Evolutionary conservation across 2,888 invertebrate species (phyloP).

Genomic region (Dryocosmus kuriphilus): DNA sequence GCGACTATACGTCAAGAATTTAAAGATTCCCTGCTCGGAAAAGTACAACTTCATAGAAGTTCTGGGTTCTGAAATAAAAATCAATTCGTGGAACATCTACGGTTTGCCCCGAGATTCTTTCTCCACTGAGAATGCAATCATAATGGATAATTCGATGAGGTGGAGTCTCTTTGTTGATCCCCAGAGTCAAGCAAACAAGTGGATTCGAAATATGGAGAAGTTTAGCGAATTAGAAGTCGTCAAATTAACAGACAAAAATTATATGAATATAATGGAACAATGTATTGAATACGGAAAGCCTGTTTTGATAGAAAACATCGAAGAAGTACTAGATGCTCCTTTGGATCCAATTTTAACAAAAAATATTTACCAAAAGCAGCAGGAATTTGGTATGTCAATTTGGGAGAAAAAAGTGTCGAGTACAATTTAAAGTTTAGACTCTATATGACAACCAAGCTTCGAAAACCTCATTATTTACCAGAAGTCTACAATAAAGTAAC

Average conservation of each 20-base stretch:
- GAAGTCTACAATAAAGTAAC: slow-evolving; percentile 91
- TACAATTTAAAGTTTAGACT: slow-evolving; percentile 87
- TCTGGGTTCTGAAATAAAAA: slow-evolving; percentile 91
- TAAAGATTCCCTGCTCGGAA: slow-evolving; percentile 88
- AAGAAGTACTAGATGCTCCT: slow-evolving; percentile 88
- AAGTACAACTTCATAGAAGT: slow-evolving; percentile 86
- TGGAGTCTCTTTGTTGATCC: slow-evolving; percentile 92
- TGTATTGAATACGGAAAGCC: slow-evolving; percentile 88
- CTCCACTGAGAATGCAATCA: slow-evolving; percentile 91
- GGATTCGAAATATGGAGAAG: slow-evolving; percentile 92
- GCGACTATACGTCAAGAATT: slow-evolving; percentile 83
- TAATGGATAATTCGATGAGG: slow-evolving; percentile 87
- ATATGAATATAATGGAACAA: slow-evolving; percentile 86
- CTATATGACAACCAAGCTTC: slow-evolving; percentile 89
- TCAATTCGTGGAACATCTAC: slow-evolving; percentile 91
- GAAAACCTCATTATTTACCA: slow-evolving; percentile 92
- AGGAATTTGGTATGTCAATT: slow-evolving; percentile 86
- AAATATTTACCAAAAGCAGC: slow-evolving; percentile 86
- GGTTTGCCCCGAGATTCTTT: slow-evolving; percentile 90
- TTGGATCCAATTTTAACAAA: slow-evolving; percentile 88
- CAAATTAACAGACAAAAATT: slow-evolving; percentile 87
- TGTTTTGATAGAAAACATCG: slow-evolving; percentile 86
- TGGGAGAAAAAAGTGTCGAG: slow-evolving; percentile 89
- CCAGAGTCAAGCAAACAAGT: slow-evolving; percentile 91
- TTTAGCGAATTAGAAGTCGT: slow-evolving; percentile 84